phyloP scores from a whole-genome alignment of 1,140 invertebrate species.

The Nautilus pompilius region DNA sequence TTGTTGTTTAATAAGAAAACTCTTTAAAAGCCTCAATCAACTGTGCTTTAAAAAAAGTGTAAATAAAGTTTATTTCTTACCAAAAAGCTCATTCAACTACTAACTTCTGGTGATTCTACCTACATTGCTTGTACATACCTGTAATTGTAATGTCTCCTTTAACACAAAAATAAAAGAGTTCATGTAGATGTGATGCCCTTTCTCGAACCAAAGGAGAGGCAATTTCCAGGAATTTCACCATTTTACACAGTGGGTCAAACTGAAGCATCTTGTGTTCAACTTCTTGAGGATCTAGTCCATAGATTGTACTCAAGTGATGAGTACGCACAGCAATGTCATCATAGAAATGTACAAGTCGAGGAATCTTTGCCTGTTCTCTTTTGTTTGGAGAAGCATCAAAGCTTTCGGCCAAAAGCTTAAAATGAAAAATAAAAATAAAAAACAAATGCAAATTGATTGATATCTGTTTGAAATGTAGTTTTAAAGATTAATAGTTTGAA shows the following conservation, averaged over 20 bases:
- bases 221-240: conserved; percentile 24
- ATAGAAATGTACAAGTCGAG: conserved; percentile 42
- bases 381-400: background rate
- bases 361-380: conserved; percentile 11
- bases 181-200: conserved; percentile 49
- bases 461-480: background rate
- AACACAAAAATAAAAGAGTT: conserved; percentile 51
- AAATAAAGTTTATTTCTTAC: background rate
- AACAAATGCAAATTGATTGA: background rate
- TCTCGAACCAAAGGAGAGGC: conserved; percentile 31
- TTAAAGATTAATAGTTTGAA: too few relatives aligned
- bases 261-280: conserved; percentile 47
- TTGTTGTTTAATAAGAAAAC: background rate
- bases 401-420: background rate
- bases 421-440: conserved; percentile 20
- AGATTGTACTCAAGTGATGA: conserved; percentile 39
- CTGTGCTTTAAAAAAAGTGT: background rate
- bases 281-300: conserved; percentile 47
- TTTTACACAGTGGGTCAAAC: conserved; percentile 27
- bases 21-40: background rate
- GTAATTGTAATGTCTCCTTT: conserved; percentile 35
- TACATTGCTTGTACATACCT: conserved; percentile 24
- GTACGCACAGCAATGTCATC: conserved; percentile 44
- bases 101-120: background rate
- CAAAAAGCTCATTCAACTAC: background rate